Percentiles rank a stretch among this genome's conserved stretches.
Conservation (phyloP, 2,888 invertebrate genomes). For the Stegana nigrithorax region DNA sequence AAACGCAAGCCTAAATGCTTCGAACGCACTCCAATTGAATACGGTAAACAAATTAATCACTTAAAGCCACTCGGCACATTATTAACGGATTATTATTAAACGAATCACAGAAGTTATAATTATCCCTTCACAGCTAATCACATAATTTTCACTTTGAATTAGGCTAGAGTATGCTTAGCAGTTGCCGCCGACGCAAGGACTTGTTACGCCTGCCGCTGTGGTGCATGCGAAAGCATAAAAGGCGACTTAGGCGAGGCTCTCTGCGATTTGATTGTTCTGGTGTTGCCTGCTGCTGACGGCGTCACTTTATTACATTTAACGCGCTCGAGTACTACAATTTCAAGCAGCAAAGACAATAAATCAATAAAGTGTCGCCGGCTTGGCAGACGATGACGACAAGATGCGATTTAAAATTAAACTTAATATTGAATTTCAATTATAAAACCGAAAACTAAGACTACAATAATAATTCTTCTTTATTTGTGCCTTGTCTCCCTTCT, state of each 20-base stretch:
- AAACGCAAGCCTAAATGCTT: neutral
- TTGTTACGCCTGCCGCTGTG: neutral
- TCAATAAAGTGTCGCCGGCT: neutral
- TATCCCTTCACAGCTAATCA: slow-evolving; percentile 44
- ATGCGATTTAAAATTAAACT: slow-evolving; percentile 32
- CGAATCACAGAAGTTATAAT: slow-evolving; percentile 32
- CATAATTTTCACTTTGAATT: slow-evolving; percentile 41
- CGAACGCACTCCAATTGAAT: neutral
- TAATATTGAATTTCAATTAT: slow-evolving; percentile 18
- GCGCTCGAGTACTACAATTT: neutral
- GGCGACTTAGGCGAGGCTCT: too few relatives aligned
- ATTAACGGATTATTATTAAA: neutral
- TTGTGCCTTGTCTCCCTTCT: slow-evolving; percentile 13
- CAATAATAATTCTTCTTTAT: slow-evolving; percentile 9
- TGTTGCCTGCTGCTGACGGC: neutral
- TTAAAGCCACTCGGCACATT: neutral
- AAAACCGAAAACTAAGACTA: slow-evolving; percentile 8
- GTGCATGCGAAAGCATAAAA: neutral
- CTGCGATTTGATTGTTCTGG: neutral
- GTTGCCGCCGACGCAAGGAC: neutral
- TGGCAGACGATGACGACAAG: slow-evolving; percentile 5
- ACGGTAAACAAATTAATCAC: slow-evolving; percentile 41
- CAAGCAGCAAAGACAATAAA: neutral
- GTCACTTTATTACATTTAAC: too few relatives aligned
- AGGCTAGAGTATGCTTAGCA: neutral